phyloP scores from a whole-genome alignment of 2,113 vertebrate genomes.

The Cacatua alba region DNA sequence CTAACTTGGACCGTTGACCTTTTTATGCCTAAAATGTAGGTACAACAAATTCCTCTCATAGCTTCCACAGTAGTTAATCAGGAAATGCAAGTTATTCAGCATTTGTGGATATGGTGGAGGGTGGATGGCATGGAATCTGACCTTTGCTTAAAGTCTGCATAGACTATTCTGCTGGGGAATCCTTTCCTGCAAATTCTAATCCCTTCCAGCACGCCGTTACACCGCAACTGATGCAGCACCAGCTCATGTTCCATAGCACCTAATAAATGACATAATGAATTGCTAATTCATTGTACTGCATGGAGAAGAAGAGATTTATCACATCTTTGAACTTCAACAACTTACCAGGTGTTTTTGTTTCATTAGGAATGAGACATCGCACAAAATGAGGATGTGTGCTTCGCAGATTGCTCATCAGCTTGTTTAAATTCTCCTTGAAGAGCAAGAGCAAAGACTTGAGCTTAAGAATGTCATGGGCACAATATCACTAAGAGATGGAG shows the following conservation, averaged over 20 bases:
- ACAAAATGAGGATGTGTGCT: slow-evolving; percentile 68
- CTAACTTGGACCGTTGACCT: background rate
- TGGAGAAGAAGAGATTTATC: background rate
- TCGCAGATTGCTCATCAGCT: slow-evolving; percentile 61
- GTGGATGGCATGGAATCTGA: background rate
- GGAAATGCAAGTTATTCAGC: background rate
- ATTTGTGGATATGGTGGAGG: background rate
- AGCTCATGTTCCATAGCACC: slow-evolving; percentile 66
- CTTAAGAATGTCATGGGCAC: background rate
- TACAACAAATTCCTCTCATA: background rate
- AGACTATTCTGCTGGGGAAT: slow-evolving; percentile 59
- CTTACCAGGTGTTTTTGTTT: slow-evolving; percentile 68
- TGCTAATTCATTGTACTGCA: background rate
- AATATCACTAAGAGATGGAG: background rate
- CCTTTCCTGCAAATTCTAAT: slow-evolving; percentile 65
- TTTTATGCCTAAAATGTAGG: background rate
- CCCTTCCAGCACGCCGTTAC: slow-evolving; percentile 50
- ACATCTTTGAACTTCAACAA: background rate
- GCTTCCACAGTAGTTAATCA: background rate
- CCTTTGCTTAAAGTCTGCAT: slow-evolving; percentile 64
- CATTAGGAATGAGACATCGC: slow-evolving; percentile 61
- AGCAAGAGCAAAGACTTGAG: background rate
- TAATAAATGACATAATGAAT: background rate
- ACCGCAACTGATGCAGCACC: slow-evolving; percentile 60
- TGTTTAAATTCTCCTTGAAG: slow-evolving; percentile 64